Percentiles rank a stretch among this genome's conserved stretches.
Conservation (phyloP, 2,888 invertebrate species). For the Zeuzera pyrina region DNA sequence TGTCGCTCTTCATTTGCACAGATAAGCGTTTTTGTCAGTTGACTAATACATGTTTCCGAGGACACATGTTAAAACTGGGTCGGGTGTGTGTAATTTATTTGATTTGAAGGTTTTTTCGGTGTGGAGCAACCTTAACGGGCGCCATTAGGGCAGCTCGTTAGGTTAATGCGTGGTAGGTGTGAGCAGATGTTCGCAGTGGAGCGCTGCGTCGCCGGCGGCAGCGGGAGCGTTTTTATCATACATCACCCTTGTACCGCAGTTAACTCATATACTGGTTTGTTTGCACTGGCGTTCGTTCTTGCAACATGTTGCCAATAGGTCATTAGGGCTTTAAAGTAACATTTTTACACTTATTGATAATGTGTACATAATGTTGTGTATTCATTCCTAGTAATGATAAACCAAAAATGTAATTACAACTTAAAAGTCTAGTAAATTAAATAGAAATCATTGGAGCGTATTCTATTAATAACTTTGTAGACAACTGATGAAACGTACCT, state of each 20-base stretch:
- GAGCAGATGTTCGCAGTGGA: constrained; percentile 50
- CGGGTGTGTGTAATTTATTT: constrained; percentile 51
- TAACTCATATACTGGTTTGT: constrained; percentile 14
- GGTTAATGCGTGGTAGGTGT: constrained; percentile 61
- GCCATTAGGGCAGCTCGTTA: constrained; percentile 69
- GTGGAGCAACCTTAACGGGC: constrained; percentile 45
- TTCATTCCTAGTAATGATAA: too few relatives aligned
- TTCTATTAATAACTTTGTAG: constrained; percentile 1
- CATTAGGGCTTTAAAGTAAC: too few relatives aligned
- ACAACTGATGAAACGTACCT: constrained; percentile 49
- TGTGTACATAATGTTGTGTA: too few relatives aligned
- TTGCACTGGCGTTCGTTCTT: constrained; percentile 6
- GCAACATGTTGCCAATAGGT: neutral
- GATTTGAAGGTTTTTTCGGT: constrained; percentile 51
- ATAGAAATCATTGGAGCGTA: neutral
- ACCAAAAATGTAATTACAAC: too few relatives aligned
- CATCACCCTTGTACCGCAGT: constrained; percentile 48
- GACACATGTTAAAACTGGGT: constrained; percentile 53
- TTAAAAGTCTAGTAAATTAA: too few relatives aligned
- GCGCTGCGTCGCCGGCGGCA: constrained; percentile 14
- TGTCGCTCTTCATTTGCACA: constrained; percentile 38
- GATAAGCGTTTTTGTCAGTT: constrained; percentile 51
- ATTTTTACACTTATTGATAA: too few relatives aligned
- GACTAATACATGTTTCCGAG: constrained; percentile 36
- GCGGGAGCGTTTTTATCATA: constrained; percentile 54